phyloP scores from a whole-genome alignment of 2,113 vertebrate species.

The Rallus limicola region DNA sequence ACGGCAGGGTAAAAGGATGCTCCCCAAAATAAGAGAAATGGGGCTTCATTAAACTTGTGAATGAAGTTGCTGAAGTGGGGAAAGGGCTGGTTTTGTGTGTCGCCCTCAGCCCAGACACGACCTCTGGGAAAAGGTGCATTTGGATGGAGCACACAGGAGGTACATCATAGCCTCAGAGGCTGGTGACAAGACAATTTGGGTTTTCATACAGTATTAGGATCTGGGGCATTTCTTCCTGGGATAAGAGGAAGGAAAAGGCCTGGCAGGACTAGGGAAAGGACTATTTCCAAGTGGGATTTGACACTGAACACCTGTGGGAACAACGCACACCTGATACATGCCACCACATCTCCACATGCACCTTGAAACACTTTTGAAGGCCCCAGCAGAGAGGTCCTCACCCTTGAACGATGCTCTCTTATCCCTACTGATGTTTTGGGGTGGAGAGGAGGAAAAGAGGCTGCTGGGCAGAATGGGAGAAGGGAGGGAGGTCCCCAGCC shows the following conservation, averaged over 20 bases:
- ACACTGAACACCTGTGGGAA: background rate
- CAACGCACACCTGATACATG: fast-evolving
- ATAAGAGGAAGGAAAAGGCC: background rate
- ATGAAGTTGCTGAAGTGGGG: background rate
- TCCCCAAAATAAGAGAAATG: background rate
- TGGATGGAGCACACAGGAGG: background rate
- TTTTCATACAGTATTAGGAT: fast-evolving
- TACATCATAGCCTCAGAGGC: fast-evolving
- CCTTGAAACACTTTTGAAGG: background rate
- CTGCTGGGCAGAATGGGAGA: background rate
- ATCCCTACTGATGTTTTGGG: background rate
- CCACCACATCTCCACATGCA: fast-evolving
- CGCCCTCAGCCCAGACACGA: fast-evolving
- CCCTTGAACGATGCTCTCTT: background rate
- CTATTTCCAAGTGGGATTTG: background rate
- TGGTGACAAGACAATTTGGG: background rate
- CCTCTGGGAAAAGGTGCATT: background rate
- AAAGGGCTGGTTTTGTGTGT: background rate
- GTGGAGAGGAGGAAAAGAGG: background rate
- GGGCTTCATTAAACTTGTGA: background rate
- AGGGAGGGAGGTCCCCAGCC: background rate
- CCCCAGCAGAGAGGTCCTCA: background rate
- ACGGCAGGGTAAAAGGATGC: fast-evolving
- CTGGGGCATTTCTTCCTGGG: background rate
- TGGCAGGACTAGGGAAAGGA: no score